Evolutionary conservation across 2,888 invertebrate species (phyloP).

Genomic region (Dinocampus coccinellae): DNA sequence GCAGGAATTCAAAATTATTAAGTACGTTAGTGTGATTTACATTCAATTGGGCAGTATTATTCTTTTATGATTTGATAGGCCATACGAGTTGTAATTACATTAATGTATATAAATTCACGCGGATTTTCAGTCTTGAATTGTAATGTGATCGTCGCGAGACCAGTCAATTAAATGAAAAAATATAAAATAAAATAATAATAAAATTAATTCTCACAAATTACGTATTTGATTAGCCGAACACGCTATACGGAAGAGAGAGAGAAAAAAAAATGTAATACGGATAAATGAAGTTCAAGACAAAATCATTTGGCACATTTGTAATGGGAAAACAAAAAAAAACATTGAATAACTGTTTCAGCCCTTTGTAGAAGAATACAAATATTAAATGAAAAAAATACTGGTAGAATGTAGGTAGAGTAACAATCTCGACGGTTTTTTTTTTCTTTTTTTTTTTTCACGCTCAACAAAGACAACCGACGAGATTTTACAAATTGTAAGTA

Average conservation of each 20-base stretch:
- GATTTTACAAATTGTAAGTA: not conserved
- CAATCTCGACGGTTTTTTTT: constrained; percentile 55
- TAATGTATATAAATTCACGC: constrained; percentile 37
- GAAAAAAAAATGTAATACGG: constrained; percentile 39
- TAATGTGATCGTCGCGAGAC: constrained; percentile 17
- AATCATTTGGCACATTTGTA: constrained; percentile 64
- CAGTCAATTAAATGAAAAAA: not conserved
- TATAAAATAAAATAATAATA: constrained; percentile 25
- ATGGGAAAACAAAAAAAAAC: constrained; percentile 37
- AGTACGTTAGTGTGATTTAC: constrained; percentile 36
- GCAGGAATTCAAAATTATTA: constrained; percentile 31
- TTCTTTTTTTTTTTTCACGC: not conserved
- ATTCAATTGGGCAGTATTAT: constrained; percentile 17
- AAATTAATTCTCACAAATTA: not conserved
- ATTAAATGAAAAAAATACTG: constrained; percentile 39
- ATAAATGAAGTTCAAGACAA: constrained; percentile 45
- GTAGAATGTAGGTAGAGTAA: constrained; percentile 57
- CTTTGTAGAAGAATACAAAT: too few relatives aligned
- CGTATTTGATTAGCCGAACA: constrained; percentile 12
- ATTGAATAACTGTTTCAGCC: not conserved
- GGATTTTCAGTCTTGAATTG: constrained; percentile 54
- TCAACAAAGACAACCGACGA: not conserved
- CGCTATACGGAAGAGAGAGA: constrained; percentile 26
- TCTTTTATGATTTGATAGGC: constrained; percentile 32
- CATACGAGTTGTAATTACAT: constrained; percentile 49